These are phyloP conservation scores for Stenopsyche tienmushanensis DNA, from an alignment of 1,140 invertebrate genomes.

Conservation along the genomic window DNA sequence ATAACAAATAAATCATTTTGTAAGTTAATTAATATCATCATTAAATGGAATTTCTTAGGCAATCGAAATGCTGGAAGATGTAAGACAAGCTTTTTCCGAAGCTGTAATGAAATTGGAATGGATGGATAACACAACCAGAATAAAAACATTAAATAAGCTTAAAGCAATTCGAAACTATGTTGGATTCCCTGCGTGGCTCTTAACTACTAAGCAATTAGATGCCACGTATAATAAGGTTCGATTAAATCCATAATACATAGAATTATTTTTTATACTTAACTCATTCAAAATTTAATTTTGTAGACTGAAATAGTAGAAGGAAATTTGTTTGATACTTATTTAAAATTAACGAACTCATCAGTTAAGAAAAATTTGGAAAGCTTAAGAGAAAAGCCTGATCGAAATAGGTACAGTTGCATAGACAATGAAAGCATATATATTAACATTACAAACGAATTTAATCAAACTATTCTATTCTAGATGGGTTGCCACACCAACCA, in stretches of 20 bases:
- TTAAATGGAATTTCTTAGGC: conserved; percentile 52
- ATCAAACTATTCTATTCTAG: conserved; percentile 50
- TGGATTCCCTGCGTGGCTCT: conserved; percentile 73
- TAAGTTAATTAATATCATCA: neutral
- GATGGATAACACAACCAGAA: conserved; percentile 74
- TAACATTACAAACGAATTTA: conserved; percentile 26
- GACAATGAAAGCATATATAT: neutral
- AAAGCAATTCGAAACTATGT: conserved; percentile 68
- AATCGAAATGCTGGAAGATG: conserved; percentile 73
- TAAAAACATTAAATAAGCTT: conserved; percentile 63
- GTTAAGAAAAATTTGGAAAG: conserved; percentile 62
- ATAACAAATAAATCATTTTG: neutral
- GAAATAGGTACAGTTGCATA: conserved; percentile 55
- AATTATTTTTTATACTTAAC: neutral
- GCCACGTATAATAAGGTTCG: conserved; percentile 60
- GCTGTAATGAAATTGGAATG: conserved; percentile 69
- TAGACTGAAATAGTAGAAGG: conserved; percentile 64
- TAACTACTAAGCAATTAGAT: conserved; percentile 55
- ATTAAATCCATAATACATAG: neutral
- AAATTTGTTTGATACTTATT: conserved; percentile 61
- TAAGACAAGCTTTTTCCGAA: conserved; percentile 70
- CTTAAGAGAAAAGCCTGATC: conserved; percentile 62
- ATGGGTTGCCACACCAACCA: conserved; percentile 67
- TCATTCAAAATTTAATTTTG: conserved; percentile 7
- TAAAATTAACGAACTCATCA: conserved; percentile 59